Evolutionary conservation across 2,797 vertebrate genomes (phyloP).

Genomic region (Echiichthys vipera): DNA sequence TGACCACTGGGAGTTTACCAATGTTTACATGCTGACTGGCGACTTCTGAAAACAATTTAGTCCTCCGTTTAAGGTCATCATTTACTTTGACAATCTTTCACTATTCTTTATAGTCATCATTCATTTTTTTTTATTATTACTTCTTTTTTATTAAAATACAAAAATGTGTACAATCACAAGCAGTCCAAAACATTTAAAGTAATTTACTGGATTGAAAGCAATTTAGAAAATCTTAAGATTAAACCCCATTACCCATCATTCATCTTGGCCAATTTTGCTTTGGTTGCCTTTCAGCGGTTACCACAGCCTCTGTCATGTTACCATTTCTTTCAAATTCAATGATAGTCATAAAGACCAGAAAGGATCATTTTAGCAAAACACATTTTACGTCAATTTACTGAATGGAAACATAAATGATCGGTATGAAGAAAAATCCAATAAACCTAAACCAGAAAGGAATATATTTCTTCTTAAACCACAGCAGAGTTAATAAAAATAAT

Average conservation of each 20-base stretch:
- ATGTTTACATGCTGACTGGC: slow-evolving; percentile 27
- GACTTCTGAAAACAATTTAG: slow-evolving; percentile 52
- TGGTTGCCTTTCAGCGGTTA: slow-evolving; percentile 53
- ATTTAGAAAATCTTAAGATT: slow-evolving; percentile 61
- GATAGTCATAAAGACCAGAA: slow-evolving; percentile 67
- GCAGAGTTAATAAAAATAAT: slow-evolving; percentile 67
- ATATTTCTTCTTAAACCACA: slow-evolving; percentile 62
- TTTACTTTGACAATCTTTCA: slow-evolving; percentile 41
- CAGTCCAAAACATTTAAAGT: slow-evolving; percentile 48
- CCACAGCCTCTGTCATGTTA: slow-evolving; percentile 52
- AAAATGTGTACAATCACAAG: slow-evolving; percentile 37
- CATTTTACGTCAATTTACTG: slow-evolving; percentile 70
- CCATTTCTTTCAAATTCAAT: slow-evolving; percentile 68
- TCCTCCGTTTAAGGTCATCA: slow-evolving; percentile 19
- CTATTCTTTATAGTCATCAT: slow-evolving; percentile 7
- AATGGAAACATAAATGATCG: slow-evolving; percentile 75
- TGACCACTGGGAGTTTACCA: slow-evolving; percentile 51
- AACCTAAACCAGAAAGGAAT: slow-evolving; percentile 59
- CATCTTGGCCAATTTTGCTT: slow-evolving; percentile 52
- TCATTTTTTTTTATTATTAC: slow-evolving; percentile 11
- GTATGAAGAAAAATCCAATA: slow-evolving; percentile 70
- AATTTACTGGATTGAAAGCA: slow-evolving; percentile 52
- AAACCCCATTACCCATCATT: slow-evolving; percentile 60
- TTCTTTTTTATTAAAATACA: slow-evolving; percentile 8
- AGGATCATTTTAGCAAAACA: slow-evolving; percentile 73